Percentiles rank a stretch among this genome's conserved stretches.
These are phyloP conservation scores for Pomatorhinus ruficollis DNA, from an alignment of 2,113 vertebrate species.

Conservation along the genomic window DNA sequence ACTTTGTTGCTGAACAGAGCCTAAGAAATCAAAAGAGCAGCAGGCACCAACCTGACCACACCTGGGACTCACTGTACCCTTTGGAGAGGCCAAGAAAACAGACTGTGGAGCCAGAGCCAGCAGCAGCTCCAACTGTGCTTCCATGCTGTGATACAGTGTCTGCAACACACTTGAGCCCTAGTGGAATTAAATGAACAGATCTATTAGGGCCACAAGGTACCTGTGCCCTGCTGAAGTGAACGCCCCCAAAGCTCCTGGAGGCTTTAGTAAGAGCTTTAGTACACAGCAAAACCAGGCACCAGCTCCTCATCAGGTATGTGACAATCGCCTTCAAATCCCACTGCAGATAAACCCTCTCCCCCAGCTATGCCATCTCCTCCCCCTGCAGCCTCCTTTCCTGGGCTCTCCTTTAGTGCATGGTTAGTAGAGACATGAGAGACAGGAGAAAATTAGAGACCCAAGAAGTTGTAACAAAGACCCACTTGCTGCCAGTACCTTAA, in stretches of 20 bases:
- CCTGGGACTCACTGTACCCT: not conserved
- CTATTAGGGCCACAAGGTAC: not conserved
- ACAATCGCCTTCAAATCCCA: not conserved
- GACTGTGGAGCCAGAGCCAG: not conserved
- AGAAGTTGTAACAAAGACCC: slow-evolving; percentile 58
- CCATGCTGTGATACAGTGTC: not conserved
- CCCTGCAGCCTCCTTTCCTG: not conserved
- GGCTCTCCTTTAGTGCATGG: slow-evolving; percentile 44
- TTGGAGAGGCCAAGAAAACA: not conserved
- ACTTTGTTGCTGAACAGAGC: slow-evolving; percentile 16
- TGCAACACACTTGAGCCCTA: not conserved
- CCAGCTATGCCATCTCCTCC: not conserved
- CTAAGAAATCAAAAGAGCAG: slow-evolving; percentile 2
- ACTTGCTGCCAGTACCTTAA: slow-evolving; percentile 60
- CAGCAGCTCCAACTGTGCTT: not conserved
- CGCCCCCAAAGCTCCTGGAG: not conserved
- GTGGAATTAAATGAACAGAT: not conserved
- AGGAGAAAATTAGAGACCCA: slow-evolving; percentile 29
- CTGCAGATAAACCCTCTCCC: not conserved
- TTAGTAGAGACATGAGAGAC: slow-evolving; percentile 36
- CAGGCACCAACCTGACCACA: not conserved
- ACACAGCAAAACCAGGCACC: not conserved
- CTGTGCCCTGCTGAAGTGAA: not conserved
- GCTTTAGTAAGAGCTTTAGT: not conserved
- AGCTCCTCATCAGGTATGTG: not conserved